Evolutionary conservation across 2,797 vertebrate genomes (phyloP).

Genomic region (Chelonia mydas): DNA sequence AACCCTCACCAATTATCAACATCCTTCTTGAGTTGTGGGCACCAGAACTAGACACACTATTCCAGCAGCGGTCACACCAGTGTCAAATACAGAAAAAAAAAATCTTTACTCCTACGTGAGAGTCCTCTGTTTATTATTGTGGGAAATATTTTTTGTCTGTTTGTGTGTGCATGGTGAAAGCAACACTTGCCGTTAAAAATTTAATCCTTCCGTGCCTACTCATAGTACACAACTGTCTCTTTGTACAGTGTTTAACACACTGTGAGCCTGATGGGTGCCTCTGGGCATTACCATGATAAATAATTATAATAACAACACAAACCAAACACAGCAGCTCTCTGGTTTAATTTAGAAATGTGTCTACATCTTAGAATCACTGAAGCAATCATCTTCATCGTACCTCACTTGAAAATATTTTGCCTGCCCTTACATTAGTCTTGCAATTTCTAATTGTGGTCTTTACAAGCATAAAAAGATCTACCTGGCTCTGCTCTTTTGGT

Average conservation of each 20-base stretch:
- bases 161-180: background rate
- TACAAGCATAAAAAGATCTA: background rate
- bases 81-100: background rate
- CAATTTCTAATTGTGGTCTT: background rate
- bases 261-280: background rate
- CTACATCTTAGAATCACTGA: background rate
- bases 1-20: background rate
- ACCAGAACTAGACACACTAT: background rate
- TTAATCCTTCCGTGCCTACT: background rate
- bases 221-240: background rate
- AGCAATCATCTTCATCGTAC: background rate
- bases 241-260: background rate
- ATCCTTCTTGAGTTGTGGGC: background rate
- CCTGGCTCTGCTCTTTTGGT: background rate
- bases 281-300: background rate
- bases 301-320: constrained; percentile 29
- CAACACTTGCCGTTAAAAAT: background rate
- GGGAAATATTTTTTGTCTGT: background rate
- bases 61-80: background rate
- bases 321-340: background rate
- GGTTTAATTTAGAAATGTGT: background rate
- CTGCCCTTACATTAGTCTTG: background rate
- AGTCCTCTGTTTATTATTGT: background rate
- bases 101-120: background rate
- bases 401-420: background rate